Evolutionary conservation across 2,888 invertebrate genomes (phyloP).

Genomic region (Euplexia lucipara): DNA sequence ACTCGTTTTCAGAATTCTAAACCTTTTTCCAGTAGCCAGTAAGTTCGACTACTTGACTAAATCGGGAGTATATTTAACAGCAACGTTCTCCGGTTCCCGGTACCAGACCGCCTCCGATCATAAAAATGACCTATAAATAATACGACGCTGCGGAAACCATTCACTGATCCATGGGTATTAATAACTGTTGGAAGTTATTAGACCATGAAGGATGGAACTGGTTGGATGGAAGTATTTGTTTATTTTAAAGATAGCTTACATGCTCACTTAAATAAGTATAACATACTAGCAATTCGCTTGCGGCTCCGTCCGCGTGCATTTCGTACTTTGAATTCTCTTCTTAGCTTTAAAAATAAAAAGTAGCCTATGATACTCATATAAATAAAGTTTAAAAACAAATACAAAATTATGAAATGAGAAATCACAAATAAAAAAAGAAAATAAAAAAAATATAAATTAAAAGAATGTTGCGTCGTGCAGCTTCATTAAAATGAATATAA

Average conservation of each 20-base stretch:
- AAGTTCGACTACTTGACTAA: conserved; percentile 33
- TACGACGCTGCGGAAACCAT: conserved; percentile 65
- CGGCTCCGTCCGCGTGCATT: no score
- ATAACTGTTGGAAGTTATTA: conserved; percentile 54
- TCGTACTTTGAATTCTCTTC: no score
- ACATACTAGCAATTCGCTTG: no score
- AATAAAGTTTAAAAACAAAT: no score
- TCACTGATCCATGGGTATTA: conserved; percentile 60
- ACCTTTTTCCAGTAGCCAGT: conserved; percentile 8
- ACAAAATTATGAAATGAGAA: no score
- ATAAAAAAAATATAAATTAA: no score
- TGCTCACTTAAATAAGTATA: no score
- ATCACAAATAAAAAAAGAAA: no score
- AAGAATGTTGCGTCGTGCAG: no score
- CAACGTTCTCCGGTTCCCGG: conserved; percentile 32
- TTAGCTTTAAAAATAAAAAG: no score
- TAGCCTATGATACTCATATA: no score
- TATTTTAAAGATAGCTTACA: background rate
- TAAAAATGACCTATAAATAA: conserved; percentile 74
- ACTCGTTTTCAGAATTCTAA: conserved; percentile 21
- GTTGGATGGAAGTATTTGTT: conserved; percentile 1
- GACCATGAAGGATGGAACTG: conserved; percentile 22
- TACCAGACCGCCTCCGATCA: conserved; percentile 53
- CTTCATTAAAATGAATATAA: no score
- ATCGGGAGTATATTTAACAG: conserved; percentile 54